Conservation (phyloP, 2,113 vertebrate genomes). For the Carlito syrichta region DNA sequence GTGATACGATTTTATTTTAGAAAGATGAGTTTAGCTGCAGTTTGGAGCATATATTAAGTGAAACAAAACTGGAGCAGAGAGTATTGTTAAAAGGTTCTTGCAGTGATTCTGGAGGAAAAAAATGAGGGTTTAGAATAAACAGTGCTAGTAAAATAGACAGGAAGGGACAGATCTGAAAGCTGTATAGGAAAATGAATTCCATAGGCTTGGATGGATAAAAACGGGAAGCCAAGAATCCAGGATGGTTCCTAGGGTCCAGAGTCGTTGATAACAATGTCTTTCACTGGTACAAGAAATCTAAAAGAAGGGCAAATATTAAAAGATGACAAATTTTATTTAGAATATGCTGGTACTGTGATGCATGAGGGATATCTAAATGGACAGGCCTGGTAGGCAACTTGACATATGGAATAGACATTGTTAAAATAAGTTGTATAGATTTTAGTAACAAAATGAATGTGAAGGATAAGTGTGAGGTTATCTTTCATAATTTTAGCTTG, state of each 20-base stretch:
- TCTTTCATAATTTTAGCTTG: background rate
- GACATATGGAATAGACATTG: background rate
- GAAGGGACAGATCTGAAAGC: background rate
- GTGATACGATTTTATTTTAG: background rate
- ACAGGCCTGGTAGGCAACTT: background rate
- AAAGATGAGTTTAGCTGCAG: background rate
- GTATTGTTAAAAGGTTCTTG: background rate
- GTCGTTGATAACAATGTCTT: background rate
- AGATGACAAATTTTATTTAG: background rate
- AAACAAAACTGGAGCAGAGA: background rate
- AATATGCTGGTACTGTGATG: background rate
- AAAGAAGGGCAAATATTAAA: background rate
- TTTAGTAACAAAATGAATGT: background rate
- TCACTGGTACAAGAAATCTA: background rate
- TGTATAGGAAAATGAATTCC: background rate
- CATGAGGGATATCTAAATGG: background rate
- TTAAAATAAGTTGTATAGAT: background rate
- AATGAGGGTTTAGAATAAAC: background rate
- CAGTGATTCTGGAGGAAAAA: background rate
- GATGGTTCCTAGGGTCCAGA: background rate
- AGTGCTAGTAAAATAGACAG: background rate
- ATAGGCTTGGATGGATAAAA: background rate
- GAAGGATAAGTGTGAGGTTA: background rate
- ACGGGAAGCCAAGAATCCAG: background rate
- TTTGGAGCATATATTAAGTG: background rate